Conservation (phyloP, 2,113 vertebrate species). For the Sigmodon hispidus region DNA sequence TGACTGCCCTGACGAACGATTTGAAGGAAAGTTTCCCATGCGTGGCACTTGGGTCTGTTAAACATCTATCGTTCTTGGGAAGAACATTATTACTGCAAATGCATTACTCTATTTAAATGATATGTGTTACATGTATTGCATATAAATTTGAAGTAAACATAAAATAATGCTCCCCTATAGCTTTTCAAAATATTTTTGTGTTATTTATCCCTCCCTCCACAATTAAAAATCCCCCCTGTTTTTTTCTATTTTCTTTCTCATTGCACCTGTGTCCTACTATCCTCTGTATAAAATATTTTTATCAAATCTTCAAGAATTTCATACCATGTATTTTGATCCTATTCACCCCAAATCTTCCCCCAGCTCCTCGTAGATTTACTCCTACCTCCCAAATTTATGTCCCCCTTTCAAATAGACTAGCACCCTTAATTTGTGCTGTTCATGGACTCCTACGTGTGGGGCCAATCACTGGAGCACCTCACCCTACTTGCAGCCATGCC, state of each 20-base stretch:
- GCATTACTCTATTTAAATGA: not conserved
- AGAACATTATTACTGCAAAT: not conserved
- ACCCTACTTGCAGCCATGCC: not conserved
- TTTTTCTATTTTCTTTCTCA: not conserved
- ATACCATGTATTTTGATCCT: not conserved
- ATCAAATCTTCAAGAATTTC: not conserved
- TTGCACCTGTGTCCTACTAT: not conserved
- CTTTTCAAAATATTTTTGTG: not conserved
- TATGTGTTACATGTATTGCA: not conserved
- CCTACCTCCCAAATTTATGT: not conserved
- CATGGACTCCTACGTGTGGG: not conserved
- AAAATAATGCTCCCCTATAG: not conserved
- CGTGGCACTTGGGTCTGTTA: not conserved
- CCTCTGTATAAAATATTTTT: too few relatives aligned
- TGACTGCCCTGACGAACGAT: not conserved
- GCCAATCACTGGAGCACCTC: not conserved
- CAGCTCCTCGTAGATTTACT: not conserved
- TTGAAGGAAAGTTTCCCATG: not conserved
- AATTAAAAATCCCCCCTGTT: not conserved
- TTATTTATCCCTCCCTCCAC: not conserved
- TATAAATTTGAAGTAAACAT: not conserved
- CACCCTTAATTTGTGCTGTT: not conserved
- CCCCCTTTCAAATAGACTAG: not conserved
- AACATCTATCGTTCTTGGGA: not conserved
- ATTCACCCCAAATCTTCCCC: not conserved